Evolutionary conservation across 2,113 vertebrate species (phyloP), one percentile per base, ranked within the genome.

Genomic region (Spea multiplicata): DNA sequence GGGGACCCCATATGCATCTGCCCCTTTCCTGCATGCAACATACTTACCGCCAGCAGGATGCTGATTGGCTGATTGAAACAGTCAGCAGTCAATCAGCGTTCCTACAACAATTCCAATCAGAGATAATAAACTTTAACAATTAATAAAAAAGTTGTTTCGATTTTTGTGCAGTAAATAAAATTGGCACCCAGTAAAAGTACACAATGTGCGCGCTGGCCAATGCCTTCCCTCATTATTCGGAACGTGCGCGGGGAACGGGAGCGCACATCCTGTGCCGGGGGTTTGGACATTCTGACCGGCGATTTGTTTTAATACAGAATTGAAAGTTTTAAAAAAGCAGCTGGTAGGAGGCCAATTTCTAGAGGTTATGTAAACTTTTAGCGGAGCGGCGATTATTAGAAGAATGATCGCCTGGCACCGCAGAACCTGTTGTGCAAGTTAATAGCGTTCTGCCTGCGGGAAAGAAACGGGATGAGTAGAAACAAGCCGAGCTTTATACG

Each of bases 291-390:
- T 52, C 75, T 50, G 3, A 59, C 62, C 48, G 69, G 66, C 50
- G 12, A 45, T 9, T 46, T 8, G 30, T 44, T 76, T 49, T 57
- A 50, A 62, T 77, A 70, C 10, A 50, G 46, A 77, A 77, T 61
- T 62, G 65, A 76, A 76, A 68, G 65, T 59, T 67, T n/a, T 8
- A 47, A n/a, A n/a, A n/a, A n/a, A 30, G 6, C 75, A 70, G 66
- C 75, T 77, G 75, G 75, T 50, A 50, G 52, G 66, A 77, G 17
- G 61, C 75, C 75, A 77, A 71, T 46, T 62, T 77, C 75, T 49
- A 61, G 75, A 70, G 75, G 66, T 77, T 77, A 77, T 71, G 75
- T 77, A 77, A 77, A 77, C 75, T 70, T 50, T 30, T 14, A 62
- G 45, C 47, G 67, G 62, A 70, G 75, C 70, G 70, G 50, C 6